These are phyloP conservation scores for Polydrusus tereticollis DNA, from an alignment of 2,888 invertebrate species.

Conservation along the genomic window DNA sequence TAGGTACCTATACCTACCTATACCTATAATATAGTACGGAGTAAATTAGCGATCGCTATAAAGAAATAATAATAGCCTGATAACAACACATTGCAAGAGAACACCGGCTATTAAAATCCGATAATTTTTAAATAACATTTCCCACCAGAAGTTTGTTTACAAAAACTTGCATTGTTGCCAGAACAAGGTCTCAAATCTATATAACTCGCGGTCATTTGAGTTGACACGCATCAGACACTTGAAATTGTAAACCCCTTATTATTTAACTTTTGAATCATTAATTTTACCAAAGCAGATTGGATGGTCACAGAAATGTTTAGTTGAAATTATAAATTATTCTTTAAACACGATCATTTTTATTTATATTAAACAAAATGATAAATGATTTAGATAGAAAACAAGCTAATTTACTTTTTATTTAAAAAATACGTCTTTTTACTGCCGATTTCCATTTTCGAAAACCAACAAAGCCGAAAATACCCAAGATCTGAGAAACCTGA, in stretches of 20 bases:
- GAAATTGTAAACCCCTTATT: conserved; percentile 40
- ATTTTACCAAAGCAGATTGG: conserved; percentile 5
- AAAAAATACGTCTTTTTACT: conserved; percentile 6
- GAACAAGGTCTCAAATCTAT: conserved; percentile 38
- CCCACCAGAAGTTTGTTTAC: conserved; percentile 38
- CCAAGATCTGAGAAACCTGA: background rate
- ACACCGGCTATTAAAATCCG: conserved; percentile 31
- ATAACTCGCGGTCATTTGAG: conserved; percentile 45
- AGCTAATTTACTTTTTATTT: background rate
- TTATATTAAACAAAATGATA: background rate
- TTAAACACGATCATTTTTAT: background rate
- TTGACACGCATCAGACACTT: conserved; percentile 45
- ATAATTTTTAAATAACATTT: conserved; percentile 32
- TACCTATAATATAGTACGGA: no score
- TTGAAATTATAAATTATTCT: background rate
- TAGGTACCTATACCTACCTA: no score
- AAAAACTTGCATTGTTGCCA: conserved; percentile 44
- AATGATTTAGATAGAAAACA: background rate
- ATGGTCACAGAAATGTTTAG: background rate
- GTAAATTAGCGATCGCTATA: no score
- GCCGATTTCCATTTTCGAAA: conserved; percentile 11
- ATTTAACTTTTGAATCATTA: conserved; percentile 24
- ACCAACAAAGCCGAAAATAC: background rate
- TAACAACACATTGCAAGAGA: conserved; percentile 10
- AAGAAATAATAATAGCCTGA: background rate